phyloP scores from a whole-genome alignment of 1,140 invertebrate species.

The Ooceraea biroi region DNA sequence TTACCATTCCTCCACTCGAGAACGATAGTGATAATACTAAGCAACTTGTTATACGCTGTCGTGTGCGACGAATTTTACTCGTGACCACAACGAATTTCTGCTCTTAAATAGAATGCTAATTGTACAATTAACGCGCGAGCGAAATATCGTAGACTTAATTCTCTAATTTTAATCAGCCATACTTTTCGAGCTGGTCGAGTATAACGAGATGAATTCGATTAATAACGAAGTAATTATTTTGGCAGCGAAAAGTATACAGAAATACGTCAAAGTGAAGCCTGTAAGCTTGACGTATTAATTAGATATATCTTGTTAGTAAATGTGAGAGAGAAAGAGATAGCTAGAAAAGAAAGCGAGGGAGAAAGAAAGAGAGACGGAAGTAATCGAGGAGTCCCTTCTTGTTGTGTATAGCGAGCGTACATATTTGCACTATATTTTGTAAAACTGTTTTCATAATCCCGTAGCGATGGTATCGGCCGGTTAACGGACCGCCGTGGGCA shows the following conservation, averaged over 20 bases:
- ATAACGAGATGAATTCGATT: conserved; percentile 11
- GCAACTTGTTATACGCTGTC: conserved; percentile 22
- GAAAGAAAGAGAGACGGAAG: background rate
- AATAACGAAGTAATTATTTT: conserved; percentile 34
- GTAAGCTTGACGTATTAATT: conserved; percentile 33
- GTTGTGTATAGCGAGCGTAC: conserved; percentile 79
- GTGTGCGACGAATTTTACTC: conserved; percentile 39
- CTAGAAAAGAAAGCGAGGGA: background rate
- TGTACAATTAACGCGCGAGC: conserved; percentile 40
- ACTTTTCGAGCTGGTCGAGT: background rate
- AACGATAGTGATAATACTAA: conserved; percentile 48
- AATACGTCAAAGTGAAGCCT: conserved; percentile 7
- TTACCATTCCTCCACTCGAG: conserved; percentile 33
- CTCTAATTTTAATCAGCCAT: conserved; percentile 55
- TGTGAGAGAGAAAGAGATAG: background rate
- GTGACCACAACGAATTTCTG: conserved; percentile 45
- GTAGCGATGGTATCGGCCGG: conserved; percentile 39
- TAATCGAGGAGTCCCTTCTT: conserved; percentile 72
- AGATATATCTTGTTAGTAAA: conserved; percentile 33
- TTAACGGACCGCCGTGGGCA: conserved; percentile 68
- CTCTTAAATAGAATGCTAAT: conserved; percentile 10
- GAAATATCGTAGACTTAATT: conserved; percentile 30
- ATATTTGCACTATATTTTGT: conserved; percentile 85
- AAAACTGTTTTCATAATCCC: conserved; percentile 82
- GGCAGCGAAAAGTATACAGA: conserved; percentile 1